These are phyloP conservation scores for Ctenopoma multispine DNA, from an alignment of 2,797 vertebrate species.

Conservation along the genomic window DNA sequence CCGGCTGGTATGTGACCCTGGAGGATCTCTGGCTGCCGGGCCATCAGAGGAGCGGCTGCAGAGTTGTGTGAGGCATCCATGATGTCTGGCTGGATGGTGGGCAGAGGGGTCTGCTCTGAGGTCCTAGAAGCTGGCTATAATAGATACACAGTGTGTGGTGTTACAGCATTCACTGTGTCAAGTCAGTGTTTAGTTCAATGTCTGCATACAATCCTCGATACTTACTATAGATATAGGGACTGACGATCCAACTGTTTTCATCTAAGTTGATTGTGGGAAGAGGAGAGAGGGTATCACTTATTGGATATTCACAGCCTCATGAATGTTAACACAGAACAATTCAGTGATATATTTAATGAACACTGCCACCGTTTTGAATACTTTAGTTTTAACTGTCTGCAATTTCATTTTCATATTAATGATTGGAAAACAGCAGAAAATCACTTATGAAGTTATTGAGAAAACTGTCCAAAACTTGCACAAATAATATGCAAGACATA, in stretches of 20 bases:
- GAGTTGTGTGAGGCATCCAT: conserved; percentile 39
- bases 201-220: not conserved
- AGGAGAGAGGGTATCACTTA: conserved; percentile 14
- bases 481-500: not conserved
- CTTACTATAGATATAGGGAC: conserved; percentile 87
- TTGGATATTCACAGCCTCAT: not conserved
- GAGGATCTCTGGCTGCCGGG: conserved; percentile 80
- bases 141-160: not conserved
- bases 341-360: not conserved
- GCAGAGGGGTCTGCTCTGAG: conserved; percentile 72
- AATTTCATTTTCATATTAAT: no score
- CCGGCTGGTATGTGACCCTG: conserved; percentile 91
- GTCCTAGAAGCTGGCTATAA: conserved; percentile 67
- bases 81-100: conserved; percentile 68
- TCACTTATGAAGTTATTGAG: not conserved
- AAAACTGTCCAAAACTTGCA: not conserved
- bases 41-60: conserved; percentile 29
- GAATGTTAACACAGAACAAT: not conserved
- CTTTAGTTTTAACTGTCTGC: not conserved
- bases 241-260: conserved; percentile 82
- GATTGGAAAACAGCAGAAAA: not conserved
- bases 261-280: conserved; percentile 70
- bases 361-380: not conserved
- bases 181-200: not conserved
- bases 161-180: not conserved